Evolutionary conservation across 2,888 invertebrate genomes (phyloP).

Genomic region (Pyrrhosoma nymphula): DNA sequence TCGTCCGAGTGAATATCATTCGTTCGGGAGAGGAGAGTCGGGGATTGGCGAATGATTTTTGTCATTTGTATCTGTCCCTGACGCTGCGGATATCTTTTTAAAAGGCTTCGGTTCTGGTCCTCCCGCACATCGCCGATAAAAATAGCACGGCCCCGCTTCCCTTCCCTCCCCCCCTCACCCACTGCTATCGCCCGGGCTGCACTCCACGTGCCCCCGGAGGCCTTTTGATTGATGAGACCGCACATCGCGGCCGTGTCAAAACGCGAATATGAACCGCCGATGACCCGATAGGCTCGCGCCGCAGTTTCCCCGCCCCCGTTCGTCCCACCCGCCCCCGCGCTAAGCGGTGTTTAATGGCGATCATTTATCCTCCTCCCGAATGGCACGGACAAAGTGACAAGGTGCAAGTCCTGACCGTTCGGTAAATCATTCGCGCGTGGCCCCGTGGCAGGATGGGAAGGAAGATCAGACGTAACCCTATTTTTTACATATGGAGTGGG

Average conservation of each 20-base stretch:
- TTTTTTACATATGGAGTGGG: neutral
- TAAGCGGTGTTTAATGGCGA: conserved; percentile 27
- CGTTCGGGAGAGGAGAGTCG: neutral
- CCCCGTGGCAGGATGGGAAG: neutral
- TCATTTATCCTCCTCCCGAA: conserved; percentile 2
- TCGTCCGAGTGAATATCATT: neutral
- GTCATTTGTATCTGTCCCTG: conserved; percentile 17
- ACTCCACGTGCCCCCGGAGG: neutral
- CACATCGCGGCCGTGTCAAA: conserved; percentile 35
- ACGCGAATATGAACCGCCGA: conserved; percentile 44
- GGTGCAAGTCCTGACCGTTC: conserved; percentile 36
- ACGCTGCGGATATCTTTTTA: conserved; percentile 6
- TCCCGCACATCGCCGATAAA: neutral
- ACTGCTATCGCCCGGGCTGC: neutral
- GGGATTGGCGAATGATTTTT: conserved; percentile 7
- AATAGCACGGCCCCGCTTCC: neutral
- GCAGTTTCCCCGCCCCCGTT: neutral
- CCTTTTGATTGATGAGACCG: conserved; percentile 40
- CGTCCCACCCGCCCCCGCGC: neutral
- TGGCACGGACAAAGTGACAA: conserved; percentile 17
- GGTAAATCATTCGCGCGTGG: conserved; percentile 14
- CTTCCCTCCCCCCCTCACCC: neutral
- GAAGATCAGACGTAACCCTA: neutral
- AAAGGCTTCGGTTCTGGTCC: neutral
- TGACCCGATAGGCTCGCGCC: neutral